These are phyloP conservation scores for Xanthorhoe spadicearia DNA, from an alignment of 2,888 invertebrate species.

Conservation along the genomic window DNA sequence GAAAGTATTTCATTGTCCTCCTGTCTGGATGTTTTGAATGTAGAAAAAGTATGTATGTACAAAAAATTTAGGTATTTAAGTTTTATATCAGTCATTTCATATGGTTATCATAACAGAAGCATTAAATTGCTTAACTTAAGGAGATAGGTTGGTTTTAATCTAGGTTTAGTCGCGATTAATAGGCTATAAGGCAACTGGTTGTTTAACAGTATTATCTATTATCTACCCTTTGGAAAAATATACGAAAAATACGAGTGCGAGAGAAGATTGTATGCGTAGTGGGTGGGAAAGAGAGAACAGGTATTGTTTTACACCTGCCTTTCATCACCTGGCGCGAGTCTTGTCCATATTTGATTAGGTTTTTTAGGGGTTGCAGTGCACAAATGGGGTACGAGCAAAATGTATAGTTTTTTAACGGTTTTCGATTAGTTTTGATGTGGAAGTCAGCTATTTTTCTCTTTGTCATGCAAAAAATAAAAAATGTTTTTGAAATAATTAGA, in stretches of 20 bases:
- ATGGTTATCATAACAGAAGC: no score
- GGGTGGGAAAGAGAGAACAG: conserved; percentile 63
- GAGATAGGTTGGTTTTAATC: background rate
- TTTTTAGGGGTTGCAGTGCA: conserved; percentile 71
- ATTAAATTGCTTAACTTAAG: no score
- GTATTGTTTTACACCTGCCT: conserved; percentile 77
- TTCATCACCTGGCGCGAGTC: conserved; percentile 72
- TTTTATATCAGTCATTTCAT: no score
- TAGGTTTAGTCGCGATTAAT: background rate
- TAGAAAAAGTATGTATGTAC: no score
- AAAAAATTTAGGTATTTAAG: no score
- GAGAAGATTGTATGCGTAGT: conserved; percentile 41
- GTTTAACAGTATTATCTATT: conserved; percentile 59
- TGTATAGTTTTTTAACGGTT: conserved; percentile 45
- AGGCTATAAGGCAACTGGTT: conserved; percentile 62
- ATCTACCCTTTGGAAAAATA: conserved; percentile 57
- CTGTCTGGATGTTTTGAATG: no score
- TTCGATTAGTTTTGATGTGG: background rate
- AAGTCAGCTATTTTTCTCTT: background rate
- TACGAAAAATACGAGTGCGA: conserved; percentile 66
- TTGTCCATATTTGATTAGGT: conserved; percentile 80
- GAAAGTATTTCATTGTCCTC: no score
- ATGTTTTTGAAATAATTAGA: background rate
- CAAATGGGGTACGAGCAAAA: conserved; percentile 63
- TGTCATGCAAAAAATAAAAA: background rate